A percentile compares a stretch with the other conserved stretches of the same genome.
phyloP scores from a whole-genome alignment of 2,113 vertebrate genomes.

The Gallinago paraguaiae region DNA sequence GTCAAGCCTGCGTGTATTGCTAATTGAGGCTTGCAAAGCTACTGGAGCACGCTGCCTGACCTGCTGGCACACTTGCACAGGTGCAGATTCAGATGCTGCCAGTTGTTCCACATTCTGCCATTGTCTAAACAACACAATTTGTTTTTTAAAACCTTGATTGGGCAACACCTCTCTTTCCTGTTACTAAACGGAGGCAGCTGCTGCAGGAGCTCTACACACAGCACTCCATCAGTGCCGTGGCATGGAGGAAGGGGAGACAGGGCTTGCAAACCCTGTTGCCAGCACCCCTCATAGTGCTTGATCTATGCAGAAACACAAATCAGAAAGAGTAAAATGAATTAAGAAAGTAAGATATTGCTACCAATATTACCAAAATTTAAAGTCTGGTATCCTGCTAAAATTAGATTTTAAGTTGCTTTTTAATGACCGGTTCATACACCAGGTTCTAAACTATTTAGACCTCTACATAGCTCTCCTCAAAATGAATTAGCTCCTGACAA shows the following conservation, averaged over 20 bases:
- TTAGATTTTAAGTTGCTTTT: not conserved
- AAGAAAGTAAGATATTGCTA: not conserved
- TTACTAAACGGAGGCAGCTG: not conserved
- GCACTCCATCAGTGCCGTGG: not conserved
- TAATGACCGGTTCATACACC: not conserved
- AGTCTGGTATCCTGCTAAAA: conserved; percentile 17
- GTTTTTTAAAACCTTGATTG: not conserved
- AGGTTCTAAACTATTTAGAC: not conserved
- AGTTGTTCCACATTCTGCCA: not conserved
- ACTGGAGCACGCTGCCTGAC: not conserved
- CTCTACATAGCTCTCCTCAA: not conserved
- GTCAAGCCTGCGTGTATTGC: not conserved
- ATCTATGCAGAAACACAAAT: not conserved
- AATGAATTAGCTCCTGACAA: not conserved
- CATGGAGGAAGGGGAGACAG: not conserved
- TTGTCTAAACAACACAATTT: not conserved
- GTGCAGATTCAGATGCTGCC: not conserved
- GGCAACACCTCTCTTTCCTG: not conserved
- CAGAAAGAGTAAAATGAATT: conserved; percentile 9
- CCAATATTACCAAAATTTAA: not conserved
- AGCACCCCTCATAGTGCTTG: not conserved
- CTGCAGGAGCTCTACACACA: not conserved
- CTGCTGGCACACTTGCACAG: not conserved
- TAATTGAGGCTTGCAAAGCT: not conserved
- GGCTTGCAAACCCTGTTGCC: not conserved